A percentile compares a stretch with the other conserved stretches of the same genome.
Evolutionary conservation across 2,888 invertebrate genomes (phyloP).

Genomic region (Drosophila prolongata): DNA sequence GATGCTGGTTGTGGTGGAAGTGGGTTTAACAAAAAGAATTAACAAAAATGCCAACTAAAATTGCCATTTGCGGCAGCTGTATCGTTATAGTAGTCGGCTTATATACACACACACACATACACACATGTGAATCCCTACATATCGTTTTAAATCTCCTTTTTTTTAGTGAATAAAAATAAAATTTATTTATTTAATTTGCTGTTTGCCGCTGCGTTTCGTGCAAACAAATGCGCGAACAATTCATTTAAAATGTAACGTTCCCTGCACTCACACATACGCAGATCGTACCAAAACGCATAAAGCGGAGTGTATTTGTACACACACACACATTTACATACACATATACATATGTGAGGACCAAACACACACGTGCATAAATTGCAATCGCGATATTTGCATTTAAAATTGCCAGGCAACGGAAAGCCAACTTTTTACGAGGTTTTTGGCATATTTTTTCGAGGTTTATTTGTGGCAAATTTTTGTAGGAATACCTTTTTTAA

Average conservation of each 20-base stretch:
- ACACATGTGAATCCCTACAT: conserved; percentile 7
- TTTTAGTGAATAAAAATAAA: conserved; percentile 53
- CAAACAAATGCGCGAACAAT: conserved; percentile 72
- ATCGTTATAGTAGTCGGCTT: conserved; percentile 40
- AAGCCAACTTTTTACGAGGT: conserved; percentile 56
- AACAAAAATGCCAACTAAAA: conserved; percentile 58
- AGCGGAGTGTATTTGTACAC: conserved; percentile 16
- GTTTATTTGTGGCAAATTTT: conserved; percentile 47
- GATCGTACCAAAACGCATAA: background rate
- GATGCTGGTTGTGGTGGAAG: conserved; percentile 21
- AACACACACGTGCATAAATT: conserved; percentile 23
- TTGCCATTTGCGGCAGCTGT: conserved; percentile 59
- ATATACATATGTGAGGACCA: background rate
- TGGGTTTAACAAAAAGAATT: conserved; percentile 24
- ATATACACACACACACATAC: conserved; percentile 4
- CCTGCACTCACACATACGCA: conserved; percentile 14
- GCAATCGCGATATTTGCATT: conserved; percentile 58
- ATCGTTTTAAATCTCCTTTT: conserved; percentile 51
- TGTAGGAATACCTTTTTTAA: conserved; percentile 17
- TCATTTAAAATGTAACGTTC: conserved; percentile 69
- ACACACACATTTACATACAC: background rate
- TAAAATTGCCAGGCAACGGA: conserved; percentile 59
- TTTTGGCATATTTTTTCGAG: conserved; percentile 61
- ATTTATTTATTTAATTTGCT: conserved; percentile 71
- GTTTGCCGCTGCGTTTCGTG: conserved; percentile 54